Conservation (phyloP, 1,140 invertebrate species). For the Mesaphorura yosii region DNA sequence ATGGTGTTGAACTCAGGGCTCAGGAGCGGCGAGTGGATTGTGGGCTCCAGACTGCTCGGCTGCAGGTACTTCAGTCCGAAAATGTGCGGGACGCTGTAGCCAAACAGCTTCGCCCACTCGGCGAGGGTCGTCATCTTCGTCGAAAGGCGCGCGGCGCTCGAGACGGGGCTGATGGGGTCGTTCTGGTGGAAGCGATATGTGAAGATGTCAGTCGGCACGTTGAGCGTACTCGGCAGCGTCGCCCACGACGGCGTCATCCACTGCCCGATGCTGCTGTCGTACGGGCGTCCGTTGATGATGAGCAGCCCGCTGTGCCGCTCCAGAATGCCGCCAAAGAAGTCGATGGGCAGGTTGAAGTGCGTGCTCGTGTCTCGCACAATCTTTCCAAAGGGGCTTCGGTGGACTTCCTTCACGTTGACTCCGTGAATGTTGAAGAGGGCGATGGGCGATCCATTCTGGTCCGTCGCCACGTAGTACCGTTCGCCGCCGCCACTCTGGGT, state of each 20-base stretch:
- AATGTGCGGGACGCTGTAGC: constrained; percentile 73
- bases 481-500: constrained; percentile 61
- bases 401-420: constrained; percentile 78
- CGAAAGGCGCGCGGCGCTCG: constrained; percentile 41
- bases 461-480: constrained; percentile 76
- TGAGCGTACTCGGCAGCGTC: constrained; percentile 62
- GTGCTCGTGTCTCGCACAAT: constrained; percentile 81
- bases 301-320: constrained; percentile 73
- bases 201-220: constrained; percentile 74
- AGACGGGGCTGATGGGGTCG: constrained; percentile 69
- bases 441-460: constrained; percentile 82
- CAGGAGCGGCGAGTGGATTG: constrained; percentile 41
- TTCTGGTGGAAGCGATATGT: constrained; percentile 85
- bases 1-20: constrained; percentile 76
- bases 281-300: constrained; percentile 69
- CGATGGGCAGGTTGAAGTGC: constrained; percentile 77
- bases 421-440: constrained; percentile 82
- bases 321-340: constrained; percentile 81
- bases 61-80: constrained; percentile 63
- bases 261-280: constrained; percentile 83
- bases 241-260: constrained; percentile 92
- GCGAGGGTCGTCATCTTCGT: constrained; percentile 45
- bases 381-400: constrained; percentile 78
- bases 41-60: constrained; percentile 27
- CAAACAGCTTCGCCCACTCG: constrained; percentile 75